These are phyloP conservation scores for Paratrypauchen microcephalus DNA, from an alignment of 2,797 vertebrate species.

Conservation along the genomic window DNA sequence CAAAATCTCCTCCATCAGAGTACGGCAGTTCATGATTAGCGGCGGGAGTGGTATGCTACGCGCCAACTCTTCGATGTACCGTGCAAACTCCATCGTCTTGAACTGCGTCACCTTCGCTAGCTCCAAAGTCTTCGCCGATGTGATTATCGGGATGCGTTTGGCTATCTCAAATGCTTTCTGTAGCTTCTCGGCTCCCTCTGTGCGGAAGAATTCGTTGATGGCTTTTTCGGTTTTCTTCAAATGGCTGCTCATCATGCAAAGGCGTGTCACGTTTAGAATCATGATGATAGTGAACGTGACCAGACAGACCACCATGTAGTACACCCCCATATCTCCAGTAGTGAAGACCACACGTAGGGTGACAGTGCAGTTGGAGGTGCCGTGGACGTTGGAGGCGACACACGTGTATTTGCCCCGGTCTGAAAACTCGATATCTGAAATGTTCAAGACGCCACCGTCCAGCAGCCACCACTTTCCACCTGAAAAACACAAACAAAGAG, in stretches of 20 bases:
- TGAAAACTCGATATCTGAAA: slow-evolving; percentile 83
- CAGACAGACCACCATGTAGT: slow-evolving; percentile 90
- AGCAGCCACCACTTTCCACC: slow-evolving; percentile 83
- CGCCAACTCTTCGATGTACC: slow-evolving; percentile 93
- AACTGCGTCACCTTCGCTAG: slow-evolving; percentile 95
- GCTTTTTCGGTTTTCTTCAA: slow-evolving; percentile 91
- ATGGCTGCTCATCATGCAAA: slow-evolving; percentile 95
- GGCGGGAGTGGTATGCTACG: slow-evolving; percentile 91
- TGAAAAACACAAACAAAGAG: slow-evolving; percentile 36
- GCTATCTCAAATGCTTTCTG: slow-evolving; percentile 95
- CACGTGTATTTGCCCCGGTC: slow-evolving; percentile 93
- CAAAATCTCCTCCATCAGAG: slow-evolving; percentile 85
- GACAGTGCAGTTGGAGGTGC: slow-evolving; percentile 79
- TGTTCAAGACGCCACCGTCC: slow-evolving; percentile 82
- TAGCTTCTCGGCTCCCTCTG: slow-evolving; percentile 91
- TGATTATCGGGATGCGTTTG: slow-evolving; percentile 94
- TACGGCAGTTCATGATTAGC: slow-evolving; percentile 87
- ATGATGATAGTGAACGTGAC: slow-evolving; percentile 89
- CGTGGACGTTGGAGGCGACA: slow-evolving; percentile 21
- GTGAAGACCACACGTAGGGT: slow-evolving; percentile 87
- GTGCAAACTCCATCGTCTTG: slow-evolving; percentile 94
- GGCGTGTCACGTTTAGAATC: slow-evolving; percentile 86
- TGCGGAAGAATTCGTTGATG: slow-evolving; percentile 95
- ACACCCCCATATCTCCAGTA: slow-evolving; percentile 87
- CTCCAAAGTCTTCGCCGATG: slow-evolving; percentile 89